Conservation (phyloP, 2,888 invertebrate species). For the Scaptomyza caliginosa region DNA sequence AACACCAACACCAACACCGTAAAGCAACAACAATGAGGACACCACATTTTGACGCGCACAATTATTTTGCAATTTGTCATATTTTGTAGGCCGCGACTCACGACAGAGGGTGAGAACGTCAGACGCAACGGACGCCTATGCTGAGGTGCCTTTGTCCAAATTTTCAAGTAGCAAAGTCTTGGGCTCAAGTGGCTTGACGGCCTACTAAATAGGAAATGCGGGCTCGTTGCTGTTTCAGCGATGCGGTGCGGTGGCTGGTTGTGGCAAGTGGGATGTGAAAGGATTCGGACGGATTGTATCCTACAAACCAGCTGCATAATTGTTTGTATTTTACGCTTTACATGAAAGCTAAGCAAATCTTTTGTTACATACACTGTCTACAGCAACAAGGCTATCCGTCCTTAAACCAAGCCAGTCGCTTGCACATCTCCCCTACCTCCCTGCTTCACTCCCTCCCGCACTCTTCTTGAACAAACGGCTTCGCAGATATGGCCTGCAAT, state of each 20-base stretch:
- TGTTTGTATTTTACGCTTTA: constrained; percentile 80
- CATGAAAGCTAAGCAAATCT: constrained; percentile 80
- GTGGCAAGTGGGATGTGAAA: not conserved
- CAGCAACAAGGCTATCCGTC: constrained; percentile 53
- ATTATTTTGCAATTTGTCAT: constrained; percentile 78
- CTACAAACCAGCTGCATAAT: constrained; percentile 71
- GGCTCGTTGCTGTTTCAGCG: constrained; percentile 18
- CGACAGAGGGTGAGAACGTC: constrained; percentile 2
- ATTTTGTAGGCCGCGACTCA: constrained; percentile 62
- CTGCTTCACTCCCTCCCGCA: not conserved
- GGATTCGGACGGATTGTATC: constrained; percentile 12
- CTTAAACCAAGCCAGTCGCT: constrained; percentile 2
- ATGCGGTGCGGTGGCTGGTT: not conserved
- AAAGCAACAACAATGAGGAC: constrained; percentile 25
- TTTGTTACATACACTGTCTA: constrained; percentile 76
- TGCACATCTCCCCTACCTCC: not conserved
- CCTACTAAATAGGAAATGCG: constrained; percentile 67
- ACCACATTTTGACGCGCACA: constrained; percentile 72
- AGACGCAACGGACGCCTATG: constrained; percentile 14
- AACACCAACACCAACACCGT: constrained; percentile 31
- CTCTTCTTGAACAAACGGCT: not conserved
- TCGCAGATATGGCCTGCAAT: constrained; percentile 9
- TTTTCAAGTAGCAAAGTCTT: constrained; percentile 72
- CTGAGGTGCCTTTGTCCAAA: constrained; percentile 62
- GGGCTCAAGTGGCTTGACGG: constrained; percentile 73